A percentile compares a stretch with the other conserved stretches of the same genome.
Evolutionary conservation across 1,140 invertebrate genomes (phyloP).

Genomic region (Diachasmimorpha longicaudata): DNA sequence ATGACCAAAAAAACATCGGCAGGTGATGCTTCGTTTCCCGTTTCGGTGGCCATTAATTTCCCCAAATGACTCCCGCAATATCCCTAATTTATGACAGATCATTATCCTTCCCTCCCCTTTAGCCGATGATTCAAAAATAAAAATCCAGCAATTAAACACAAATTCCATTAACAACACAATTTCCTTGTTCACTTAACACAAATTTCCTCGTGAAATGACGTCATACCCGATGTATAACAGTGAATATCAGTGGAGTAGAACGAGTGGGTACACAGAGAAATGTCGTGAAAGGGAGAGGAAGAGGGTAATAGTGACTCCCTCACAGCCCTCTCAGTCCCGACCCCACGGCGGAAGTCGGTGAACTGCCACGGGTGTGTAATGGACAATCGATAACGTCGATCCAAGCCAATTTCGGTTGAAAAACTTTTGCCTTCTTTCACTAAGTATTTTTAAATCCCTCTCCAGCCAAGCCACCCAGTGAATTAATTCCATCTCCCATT

Average conservation of each 20-base stretch:
- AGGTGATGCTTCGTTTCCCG: neutral
- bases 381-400: constrained; percentile 26
- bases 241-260: neutral
- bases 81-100: neutral
- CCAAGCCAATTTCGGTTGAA: constrained; percentile 22
- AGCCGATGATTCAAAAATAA: neutral
- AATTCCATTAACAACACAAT: neutral
- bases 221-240: neutral
- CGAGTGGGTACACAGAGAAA: neutral
- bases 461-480: neutral
- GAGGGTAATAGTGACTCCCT: constrained; percentile 9
- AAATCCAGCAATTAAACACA: neutral
- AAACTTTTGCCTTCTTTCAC: constrained; percentile 13
- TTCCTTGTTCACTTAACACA: neutral
- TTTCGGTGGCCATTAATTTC: neutral
- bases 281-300: neutral
- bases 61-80: neutral
- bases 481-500: constrained; percentile 26
- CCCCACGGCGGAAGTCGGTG: constrained; percentile 16
- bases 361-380: constrained; percentile 13
- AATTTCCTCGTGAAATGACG: neutral
- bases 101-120: neutral
- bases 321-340: neutral
- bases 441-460: constrained; percentile 25
- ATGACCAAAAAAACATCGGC: neutral